Evolutionary conservation across 2,113 vertebrate genomes (phyloP), one percentile per base, ranked within the genome.

Genomic region (Aspidoscelis tigris): DNA sequence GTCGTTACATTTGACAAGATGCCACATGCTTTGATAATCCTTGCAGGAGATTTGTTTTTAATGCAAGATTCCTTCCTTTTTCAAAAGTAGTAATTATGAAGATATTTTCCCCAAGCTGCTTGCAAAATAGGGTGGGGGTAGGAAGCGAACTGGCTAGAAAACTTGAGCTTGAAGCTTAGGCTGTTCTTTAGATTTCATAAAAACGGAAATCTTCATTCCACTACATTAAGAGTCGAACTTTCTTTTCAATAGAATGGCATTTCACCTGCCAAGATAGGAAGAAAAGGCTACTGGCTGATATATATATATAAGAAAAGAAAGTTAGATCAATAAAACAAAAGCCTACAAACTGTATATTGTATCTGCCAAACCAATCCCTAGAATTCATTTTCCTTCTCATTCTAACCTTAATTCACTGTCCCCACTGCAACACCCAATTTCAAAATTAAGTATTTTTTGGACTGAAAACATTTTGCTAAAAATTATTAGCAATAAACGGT

Each of bases 51-150:
- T 97, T 97, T 97, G 91, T 96, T 96, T 94, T 94, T 96, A 93
- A 94, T 96, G 95, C 95, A 90, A 95, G 96, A 97, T 97, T 97
- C 97, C 96, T 96, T 97, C 89, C 93, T 92, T 88, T 61, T 90
- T 94, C 95, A 95, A 95, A 92, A 96, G 94, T 92, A 95, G 95
- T 95, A 96, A 93, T 96, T 91, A 96, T 65, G 21, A 85, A 58
- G 69, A 80, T 55, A 20, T 5, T 1, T 6, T 2, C 20, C 33
- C 11, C 44, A 64, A 92, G 86, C 86, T 86, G 84, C 66, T 90
- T 91, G 92, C 83, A 78, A 84, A 84, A 66, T 69, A 74, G 69
- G 18, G 58, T 61, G 58, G 58, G 58, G 58, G 58, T 61, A 16
- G 58, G 79, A 75, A 55, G 68, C 65, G 82, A 76, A 80, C 2